Evolutionary conservation across 2,113 vertebrate species (phyloP), one percentile per base, ranked within the genome.

Genomic region (Arenaria interpres): DNA sequence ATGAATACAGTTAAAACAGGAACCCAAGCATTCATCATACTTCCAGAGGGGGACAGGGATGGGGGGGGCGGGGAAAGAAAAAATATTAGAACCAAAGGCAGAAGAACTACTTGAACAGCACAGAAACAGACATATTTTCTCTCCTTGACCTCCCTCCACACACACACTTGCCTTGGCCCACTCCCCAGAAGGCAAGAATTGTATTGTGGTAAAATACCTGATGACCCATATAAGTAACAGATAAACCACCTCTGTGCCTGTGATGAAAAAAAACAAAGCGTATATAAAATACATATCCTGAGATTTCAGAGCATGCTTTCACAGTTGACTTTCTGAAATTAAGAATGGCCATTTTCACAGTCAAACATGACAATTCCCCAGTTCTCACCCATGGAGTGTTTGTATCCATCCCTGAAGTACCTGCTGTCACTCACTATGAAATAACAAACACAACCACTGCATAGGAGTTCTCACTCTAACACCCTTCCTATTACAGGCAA

Each of bases 141-240:
- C 32, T 75, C 39, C 41, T 39, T 60, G 10, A 48, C 3, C 11
- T 4, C 4, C 7, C 3, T 4, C 4, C 7, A 4, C 28, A 6
- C 6, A 21, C 6, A 17, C 9, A 16, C 9, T 56, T 84, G 23
- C 23, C 33, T 71, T 24, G 80, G 17, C 9, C 33, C 9, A n/a
- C 6, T 68, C 14, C 24, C 28, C 60, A 57, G 27, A 80, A 54
- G 69, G 46, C 45, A 57, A 77, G 30, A 23, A 51, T 0, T 77
- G 41, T 16, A 27, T 4, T n/a, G 32, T 54, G 28, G 35, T 67
- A 94, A 62, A 84, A 72, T 32, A 60, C 7, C 24, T 51, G 23
- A 43, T 24, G 16, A 22, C 8, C 23, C 15, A 22, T 16, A 20
- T 15, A 43, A 81, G 12, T 53, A 54, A 32, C 35, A 66, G 21